Evolutionary conservation across 1,140 invertebrate genomes (phyloP), one percentile per base, ranked within the genome.

Genomic region (Drosophila seguyi): DNA sequence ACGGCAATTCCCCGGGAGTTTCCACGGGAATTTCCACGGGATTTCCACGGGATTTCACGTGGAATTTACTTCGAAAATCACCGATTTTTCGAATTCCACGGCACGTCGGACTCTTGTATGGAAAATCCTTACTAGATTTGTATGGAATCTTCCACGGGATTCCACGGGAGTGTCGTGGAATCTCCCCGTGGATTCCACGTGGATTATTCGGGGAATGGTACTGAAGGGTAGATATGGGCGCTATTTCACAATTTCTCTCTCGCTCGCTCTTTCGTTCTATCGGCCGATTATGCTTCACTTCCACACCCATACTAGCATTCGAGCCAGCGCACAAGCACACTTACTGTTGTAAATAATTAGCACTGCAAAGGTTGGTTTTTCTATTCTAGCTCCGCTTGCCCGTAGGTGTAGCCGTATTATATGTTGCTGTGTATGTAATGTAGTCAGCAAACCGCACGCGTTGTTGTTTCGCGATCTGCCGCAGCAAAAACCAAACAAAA

Each of bases 401-500:
- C 62, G n/a, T 69, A n/a, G 61, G 53, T 53, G 34, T 74, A 27
- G 47, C 22, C 45, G 60, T 53, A 41, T 31, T 59, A 31, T 75
- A 53, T 47, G 63, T 76, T 31, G 42, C 61, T 29, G 56, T 77
- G 34, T 60, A 68, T 75, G 77, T 65, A 76, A 76, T 75, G 79
- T 71, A 50, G 79, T 63, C 66, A 90, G 80, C 81, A 85, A 81
- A 81, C 53, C 85, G 85, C 78, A 85, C 81, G 81, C 77, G 78
- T 80, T 77, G 48, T 20, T 38, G 53, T 41, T 41, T 69, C 81
- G 72, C 83, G 83, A 87, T 87, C 85, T 90, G 78, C 86, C 85
- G 85, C 77, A 81, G 75, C 82, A 88, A 90, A 90, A 85, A 81
- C 81, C 86, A 90, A 90, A 85, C 86, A 90, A 90, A 90, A 90